These are phyloP conservation scores for Enteromius anoplus DNA, from an alignment of 2,797 vertebrate species.

Conservation along the genomic window DNA sequence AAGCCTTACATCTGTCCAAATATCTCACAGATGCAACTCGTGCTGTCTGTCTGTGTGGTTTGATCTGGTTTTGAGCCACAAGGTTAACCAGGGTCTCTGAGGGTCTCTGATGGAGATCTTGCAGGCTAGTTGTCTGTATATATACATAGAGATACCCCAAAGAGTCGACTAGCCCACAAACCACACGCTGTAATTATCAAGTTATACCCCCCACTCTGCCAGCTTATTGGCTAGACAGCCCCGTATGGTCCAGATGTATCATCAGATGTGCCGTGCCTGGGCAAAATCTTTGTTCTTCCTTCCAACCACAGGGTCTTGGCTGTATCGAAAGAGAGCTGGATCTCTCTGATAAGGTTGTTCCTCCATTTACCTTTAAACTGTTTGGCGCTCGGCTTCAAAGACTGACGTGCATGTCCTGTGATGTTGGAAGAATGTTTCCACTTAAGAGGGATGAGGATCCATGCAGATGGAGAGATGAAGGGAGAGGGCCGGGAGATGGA, in stretches of 20 bases:
- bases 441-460: not conserved
- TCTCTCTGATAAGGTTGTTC: conserved; percentile 27
- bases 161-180: not conserved
- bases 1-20: conserved; percentile 38
- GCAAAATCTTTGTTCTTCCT: conserved; percentile 26
- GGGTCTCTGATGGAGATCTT: conserved; percentile 30
- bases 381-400: conserved; percentile 32
- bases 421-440: conserved; percentile 35
- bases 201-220: conserved; percentile 29
- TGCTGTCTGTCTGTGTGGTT: conserved; percentile 3
- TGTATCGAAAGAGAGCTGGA: conserved; percentile 35
- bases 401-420: conserved; percentile 35
- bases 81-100: conserved; percentile 25
- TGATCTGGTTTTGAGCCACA: not conserved
- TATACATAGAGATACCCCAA: not conserved
- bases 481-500: not conserved
- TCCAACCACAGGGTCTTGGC: conserved; percentile 7
- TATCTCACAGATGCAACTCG: conserved; percentile 1
- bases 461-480: conserved; percentile 24
- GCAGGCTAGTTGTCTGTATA: conserved; percentile 24
- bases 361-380: conserved; percentile 38
- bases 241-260: not conserved
- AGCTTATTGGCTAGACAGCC: conserved; percentile 36
- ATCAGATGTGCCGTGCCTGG: not conserved
- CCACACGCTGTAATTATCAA: conserved; percentile 11